Conservation (phyloP, 2,113 vertebrate genomes). For the Eptatretus burgeri region DNA sequence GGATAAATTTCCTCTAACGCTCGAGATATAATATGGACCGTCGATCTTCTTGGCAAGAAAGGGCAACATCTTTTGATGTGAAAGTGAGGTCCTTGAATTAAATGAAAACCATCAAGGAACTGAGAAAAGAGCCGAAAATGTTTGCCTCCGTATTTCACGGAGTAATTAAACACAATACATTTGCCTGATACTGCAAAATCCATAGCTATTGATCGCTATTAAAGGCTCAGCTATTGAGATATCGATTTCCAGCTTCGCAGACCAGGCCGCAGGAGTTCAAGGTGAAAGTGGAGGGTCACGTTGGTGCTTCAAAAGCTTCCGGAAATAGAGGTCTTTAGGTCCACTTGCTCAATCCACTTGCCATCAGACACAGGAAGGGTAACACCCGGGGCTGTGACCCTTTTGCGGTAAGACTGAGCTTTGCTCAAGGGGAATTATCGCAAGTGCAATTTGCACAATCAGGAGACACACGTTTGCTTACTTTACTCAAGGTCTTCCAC, state of each 20-base stretch:
- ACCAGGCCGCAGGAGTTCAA: constrained; percentile 2
- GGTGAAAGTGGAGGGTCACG: background rate
- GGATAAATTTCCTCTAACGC: too few relatives aligned
- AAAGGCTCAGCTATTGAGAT: constrained; percentile 1
- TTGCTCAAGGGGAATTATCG: too few relatives aligned
- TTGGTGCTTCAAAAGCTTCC: too few relatives aligned
- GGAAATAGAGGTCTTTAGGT: too few relatives aligned
- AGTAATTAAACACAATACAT: constrained; percentile 5
- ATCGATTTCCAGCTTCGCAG: background rate
- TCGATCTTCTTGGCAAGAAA: background rate
- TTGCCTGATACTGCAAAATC: constrained; percentile 7
- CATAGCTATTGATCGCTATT: constrained; percentile 6
- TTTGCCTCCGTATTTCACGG: constrained; percentile 1
- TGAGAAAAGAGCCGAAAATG: background rate
- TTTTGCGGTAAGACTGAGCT: too few relatives aligned
- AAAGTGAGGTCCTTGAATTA: background rate
- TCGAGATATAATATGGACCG: background rate
- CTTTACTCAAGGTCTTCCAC: too few relatives aligned
- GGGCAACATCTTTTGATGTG: background rate
- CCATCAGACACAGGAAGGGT: too few relatives aligned
- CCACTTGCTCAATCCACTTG: too few relatives aligned
- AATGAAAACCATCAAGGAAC: background rate
- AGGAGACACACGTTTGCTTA: too few relatives aligned
- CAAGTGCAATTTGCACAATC: too few relatives aligned
- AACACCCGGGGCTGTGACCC: too few relatives aligned